Conservation (phyloP, 2,888 invertebrate species). For the Standfussiana lucernea region DNA sequence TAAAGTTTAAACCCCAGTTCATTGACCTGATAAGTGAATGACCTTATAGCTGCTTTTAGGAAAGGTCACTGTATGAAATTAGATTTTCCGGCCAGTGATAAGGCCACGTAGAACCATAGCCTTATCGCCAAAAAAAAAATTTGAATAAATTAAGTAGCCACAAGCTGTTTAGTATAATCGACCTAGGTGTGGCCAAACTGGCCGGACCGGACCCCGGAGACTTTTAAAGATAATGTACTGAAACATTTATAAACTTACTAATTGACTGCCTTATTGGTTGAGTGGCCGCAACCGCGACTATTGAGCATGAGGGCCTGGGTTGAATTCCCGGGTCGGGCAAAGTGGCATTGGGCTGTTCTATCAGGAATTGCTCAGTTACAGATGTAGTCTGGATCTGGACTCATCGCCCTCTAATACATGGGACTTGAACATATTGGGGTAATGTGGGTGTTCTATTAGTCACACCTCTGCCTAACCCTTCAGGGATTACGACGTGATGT, state of each 20-base stretch:
- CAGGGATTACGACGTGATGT: neutral
- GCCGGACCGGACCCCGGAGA: neutral
- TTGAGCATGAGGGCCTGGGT: neutral
- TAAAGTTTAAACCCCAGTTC: constrained; percentile 22
- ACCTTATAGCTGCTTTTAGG: constrained; percentile 25
- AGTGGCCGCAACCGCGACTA: neutral
- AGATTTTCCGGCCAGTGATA: constrained; percentile 17
- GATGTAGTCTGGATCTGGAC: neutral
- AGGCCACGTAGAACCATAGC: neutral
- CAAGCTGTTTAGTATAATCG: neutral
- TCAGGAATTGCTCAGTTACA: neutral
- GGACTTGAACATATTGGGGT: neutral
- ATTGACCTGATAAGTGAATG: constrained; percentile 13
- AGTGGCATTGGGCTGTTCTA: neutral
- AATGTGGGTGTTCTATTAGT: neutral
- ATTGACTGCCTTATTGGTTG: neutral
- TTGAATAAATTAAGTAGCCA: neutral
- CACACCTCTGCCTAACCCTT: neutral
- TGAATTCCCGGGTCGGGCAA: neutral
- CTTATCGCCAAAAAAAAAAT: constrained; percentile 7
- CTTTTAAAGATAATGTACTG: neutral
- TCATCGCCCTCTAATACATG: neutral
- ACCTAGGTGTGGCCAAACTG: neutral
- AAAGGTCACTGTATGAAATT: constrained; percentile 47
- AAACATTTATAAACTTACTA: neutral